Conservation (phyloP, 53 echinoderm and acorn worm genomes). For the Paracentrotus lividus region DNA sequence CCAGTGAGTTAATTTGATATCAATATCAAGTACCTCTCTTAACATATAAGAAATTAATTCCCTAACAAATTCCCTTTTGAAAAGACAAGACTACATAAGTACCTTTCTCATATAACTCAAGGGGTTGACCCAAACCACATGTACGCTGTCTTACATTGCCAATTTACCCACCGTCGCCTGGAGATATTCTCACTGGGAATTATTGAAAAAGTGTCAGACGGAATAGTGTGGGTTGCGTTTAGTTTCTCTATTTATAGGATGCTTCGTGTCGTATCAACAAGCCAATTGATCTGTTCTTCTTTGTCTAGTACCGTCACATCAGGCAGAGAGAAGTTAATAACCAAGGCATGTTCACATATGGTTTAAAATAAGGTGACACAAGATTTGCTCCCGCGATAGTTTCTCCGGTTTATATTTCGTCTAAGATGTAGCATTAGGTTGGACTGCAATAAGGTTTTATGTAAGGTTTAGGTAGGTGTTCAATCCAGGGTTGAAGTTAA, state of each 20-base stretch:
- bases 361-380: too few species aligned
- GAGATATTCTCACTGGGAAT: background rate
- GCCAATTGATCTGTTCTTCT: constrained; percentile 44
- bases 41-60: background rate
- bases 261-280: background rate
- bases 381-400: too few species aligned
- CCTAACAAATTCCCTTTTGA: too few species aligned
- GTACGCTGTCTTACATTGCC: background rate
- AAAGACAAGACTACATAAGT: background rate
- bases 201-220: constrained; percentile 54
- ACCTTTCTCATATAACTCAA: background rate
- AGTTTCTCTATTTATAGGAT: constrained; percentile 38
- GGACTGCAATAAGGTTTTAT: too few species aligned
- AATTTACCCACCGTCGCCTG: background rate
- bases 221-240: background rate
- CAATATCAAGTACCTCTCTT: background rate
- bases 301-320: background rate
- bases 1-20: background rate
- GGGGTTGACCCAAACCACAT: background rate
- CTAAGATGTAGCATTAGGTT: too few species aligned
- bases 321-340: background rate
- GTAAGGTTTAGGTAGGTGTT: too few species aligned
- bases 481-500: too few species aligned
- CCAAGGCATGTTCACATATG: background rate
- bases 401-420: too few species aligned